These are phyloP conservation scores for Podarcis cretensis DNA, from an alignment of 2,113 vertebrate genomes.

Conservation along the genomic window DNA sequence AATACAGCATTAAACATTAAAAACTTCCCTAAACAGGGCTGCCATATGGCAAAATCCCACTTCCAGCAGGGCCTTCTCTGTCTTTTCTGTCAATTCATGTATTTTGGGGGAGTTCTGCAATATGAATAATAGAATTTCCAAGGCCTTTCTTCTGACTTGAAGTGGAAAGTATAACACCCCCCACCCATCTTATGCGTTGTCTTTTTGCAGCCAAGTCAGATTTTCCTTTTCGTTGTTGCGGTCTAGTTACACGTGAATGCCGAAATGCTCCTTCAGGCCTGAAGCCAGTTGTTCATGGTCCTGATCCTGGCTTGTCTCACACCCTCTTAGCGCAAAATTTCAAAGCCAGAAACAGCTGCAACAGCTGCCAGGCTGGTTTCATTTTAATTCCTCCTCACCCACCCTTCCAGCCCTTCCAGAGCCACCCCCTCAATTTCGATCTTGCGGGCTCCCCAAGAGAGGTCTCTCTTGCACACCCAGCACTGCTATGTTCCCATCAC, in stretches of 20 bases:
- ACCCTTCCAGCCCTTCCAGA: fast-evolving
- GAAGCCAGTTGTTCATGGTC: neutral
- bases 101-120: too few species aligned
- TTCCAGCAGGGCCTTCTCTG: neutral
- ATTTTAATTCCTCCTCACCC: fast-evolving
- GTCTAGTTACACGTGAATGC: neutral
- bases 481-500: fast-evolving
- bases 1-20: too few species aligned
- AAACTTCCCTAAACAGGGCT: too few species aligned
- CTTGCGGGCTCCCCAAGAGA: neutral
- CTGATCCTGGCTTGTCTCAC: neutral
- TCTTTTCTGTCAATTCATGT: neutral
- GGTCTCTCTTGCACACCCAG: fast-evolving
- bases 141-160: neutral
- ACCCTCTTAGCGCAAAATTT: neutral
- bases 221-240: neutral
- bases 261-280: neutral
- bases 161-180: neutral
- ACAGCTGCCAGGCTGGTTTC: neutral
- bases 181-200: neutral
- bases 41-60: neutral
- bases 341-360: conserved; percentile 9
- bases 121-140: neutral
- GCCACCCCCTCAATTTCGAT: fast-evolving
- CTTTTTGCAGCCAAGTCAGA: neutral